Percentiles rank a stretch among this genome's conserved stretches.
Evolutionary conservation across 2,797 vertebrate genomes (phyloP).

Genomic region (Petrocephalus sullivani): DNA sequence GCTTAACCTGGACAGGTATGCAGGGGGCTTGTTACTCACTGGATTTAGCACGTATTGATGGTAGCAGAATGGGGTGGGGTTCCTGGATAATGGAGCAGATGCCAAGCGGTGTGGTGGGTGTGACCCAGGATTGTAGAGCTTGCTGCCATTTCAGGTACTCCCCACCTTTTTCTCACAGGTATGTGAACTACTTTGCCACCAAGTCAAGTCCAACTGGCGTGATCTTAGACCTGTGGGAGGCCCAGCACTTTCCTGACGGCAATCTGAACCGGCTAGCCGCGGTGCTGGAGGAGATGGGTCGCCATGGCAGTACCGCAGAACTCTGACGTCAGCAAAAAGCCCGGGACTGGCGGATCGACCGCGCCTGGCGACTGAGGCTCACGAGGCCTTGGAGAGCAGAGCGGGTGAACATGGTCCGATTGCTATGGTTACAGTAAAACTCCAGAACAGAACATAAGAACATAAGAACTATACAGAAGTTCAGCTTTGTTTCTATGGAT

Average conservation of each 20-base stretch:
- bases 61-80: not conserved
- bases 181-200: conserved; percentile 97
- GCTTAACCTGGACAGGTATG: conserved; percentile 89
- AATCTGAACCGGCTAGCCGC: conserved; percentile 88
- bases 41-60: not conserved
- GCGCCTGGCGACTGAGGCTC: not conserved
- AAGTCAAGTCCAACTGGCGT: conserved; percentile 96
- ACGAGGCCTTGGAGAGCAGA: not conserved
- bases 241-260: conserved; percentile 93
- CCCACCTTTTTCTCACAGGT: conserved; percentile 58
- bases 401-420: not conserved
- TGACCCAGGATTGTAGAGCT: not conserved
- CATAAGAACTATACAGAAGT: no score
- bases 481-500: conserved; percentile 10
- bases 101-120: not conserved
- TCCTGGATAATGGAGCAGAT: not conserved
- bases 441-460: no score
- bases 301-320: conserved; percentile 84
- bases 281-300: conserved; percentile 96
- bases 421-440: not conserved
- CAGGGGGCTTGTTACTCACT: not conserved
- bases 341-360: not conserved
- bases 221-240: conserved; percentile 97
- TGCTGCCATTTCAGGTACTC: not conserved
- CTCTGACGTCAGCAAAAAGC: conserved; percentile 64